phyloP scores from a whole-genome alignment of 2,797 vertebrate genomes.

The Danio choprae region DNA sequence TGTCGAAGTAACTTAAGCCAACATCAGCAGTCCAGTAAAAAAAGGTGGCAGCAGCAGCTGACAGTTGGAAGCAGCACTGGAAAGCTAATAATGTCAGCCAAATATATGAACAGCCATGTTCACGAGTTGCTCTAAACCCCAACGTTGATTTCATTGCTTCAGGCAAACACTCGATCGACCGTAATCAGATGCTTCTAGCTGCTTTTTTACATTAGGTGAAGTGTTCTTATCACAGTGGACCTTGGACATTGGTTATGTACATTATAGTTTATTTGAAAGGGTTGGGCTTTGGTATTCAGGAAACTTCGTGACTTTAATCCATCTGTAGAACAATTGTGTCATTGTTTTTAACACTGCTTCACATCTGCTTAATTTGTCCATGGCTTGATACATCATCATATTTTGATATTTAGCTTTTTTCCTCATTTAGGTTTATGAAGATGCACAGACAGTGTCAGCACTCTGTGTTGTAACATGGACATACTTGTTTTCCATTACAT shows the following conservation, averaged over 20 bases:
- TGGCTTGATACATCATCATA: too few relatives aligned
- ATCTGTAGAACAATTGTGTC: neutral
- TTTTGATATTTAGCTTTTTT: too few relatives aligned
- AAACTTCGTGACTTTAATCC: neutral
- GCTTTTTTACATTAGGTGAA: slow-evolving; percentile 78
- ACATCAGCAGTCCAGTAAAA: slow-evolving; percentile 77
- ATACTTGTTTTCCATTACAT: too few relatives aligned
- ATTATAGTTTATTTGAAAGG: slow-evolving; percentile 46
- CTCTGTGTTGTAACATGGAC: too few relatives aligned
- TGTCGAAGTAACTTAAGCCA: slow-evolving; percentile 71
- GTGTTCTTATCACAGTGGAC: slow-evolving; percentile 79
- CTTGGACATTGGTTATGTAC: slow-evolving; percentile 69
- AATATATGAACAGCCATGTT: slow-evolving; percentile 1
- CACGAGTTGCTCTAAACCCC: slow-evolving; percentile 1
- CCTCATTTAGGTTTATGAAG: too few relatives aligned
- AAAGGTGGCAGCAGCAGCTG: slow-evolving; percentile 45
- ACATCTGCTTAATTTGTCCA: too few relatives aligned
- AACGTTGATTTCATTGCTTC: slow-evolving; percentile 32
- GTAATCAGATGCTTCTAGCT: slow-evolving; percentile 82
- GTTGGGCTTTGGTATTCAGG: slow-evolving; percentile 48
- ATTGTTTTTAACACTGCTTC: too few relatives aligned
- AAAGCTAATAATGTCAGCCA: slow-evolving; percentile 62
- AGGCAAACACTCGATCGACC: slow-evolving; percentile 34
- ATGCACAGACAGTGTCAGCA: too few relatives aligned
- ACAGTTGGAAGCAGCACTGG: slow-evolving; percentile 51